These are phyloP conservation scores for Pleuronectes platessa DNA, from an alignment of 2,113 vertebrate species.

Conservation along the genomic window DNA sequence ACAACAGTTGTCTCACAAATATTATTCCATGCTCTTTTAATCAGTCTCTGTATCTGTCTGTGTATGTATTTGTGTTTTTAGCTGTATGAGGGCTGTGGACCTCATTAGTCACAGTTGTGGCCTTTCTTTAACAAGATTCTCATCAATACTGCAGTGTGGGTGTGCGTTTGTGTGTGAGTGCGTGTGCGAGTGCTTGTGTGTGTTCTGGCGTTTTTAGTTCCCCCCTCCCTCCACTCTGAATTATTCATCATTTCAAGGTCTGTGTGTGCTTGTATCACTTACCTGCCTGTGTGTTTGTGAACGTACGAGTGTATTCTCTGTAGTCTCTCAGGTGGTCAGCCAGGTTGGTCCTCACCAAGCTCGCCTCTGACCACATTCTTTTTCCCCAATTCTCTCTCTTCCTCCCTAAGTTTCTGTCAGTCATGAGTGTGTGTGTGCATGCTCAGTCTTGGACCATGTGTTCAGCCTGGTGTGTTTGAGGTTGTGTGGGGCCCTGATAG, in stretches of 20 bases:
- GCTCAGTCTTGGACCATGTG: constrained; percentile 12
- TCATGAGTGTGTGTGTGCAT: constrained; percentile 27
- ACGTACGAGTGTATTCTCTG: constrained; percentile 4
- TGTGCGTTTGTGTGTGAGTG: background rate
- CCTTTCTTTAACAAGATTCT: constrained; percentile 58
- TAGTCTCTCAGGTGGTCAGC: constrained; percentile 56
- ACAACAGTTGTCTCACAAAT: background rate
- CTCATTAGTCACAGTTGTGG: constrained; percentile 57
- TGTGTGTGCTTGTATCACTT: constrained; percentile 80
- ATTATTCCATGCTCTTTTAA: background rate
- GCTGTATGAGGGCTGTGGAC: constrained; percentile 22
- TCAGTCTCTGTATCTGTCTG: background rate
- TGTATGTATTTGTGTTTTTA: constrained; percentile 2
- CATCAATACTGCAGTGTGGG: constrained; percentile 64
- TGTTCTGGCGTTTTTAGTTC: constrained; percentile 71
- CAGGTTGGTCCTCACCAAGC: constrained; percentile 51
- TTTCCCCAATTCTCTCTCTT: background rate
- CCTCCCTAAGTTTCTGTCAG: constrained; percentile 13
- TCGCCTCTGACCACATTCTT: background rate
- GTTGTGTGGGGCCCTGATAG: constrained; percentile 40
- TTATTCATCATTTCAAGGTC: constrained; percentile 87
- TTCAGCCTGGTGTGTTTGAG: constrained; percentile 31
- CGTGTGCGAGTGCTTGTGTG: background rate
- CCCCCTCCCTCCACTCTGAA: constrained; percentile 82
- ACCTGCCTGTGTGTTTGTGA: constrained; percentile 50